phyloP scores from a whole-genome alignment of 2,797 vertebrate genomes.

The Enteromius trimaculatus region DNA sequence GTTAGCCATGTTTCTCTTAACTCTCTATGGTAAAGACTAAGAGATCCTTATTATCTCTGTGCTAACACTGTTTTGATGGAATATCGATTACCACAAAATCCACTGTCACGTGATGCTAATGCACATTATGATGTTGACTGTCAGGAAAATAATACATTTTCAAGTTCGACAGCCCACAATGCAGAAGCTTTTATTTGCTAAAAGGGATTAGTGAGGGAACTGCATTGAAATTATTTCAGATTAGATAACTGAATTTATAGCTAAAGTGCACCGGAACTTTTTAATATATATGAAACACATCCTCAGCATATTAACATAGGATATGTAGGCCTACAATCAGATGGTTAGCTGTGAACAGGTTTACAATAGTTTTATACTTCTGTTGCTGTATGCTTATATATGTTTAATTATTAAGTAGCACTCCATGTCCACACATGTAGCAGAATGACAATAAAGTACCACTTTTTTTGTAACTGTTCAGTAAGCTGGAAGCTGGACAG shows the following conservation, averaged over 20 bases:
- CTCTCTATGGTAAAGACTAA: background rate
- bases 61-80: background rate
- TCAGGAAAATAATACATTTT: background rate
- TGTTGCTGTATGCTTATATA: background rate
- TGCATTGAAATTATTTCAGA: background rate
- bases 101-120: background rate
- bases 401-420: background rate
- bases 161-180: background rate
- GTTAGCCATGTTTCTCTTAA: background rate
- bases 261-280: too few species aligned
- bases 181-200: background rate
- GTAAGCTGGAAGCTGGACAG: background rate
- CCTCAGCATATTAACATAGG: background rate
- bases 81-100: background rate
- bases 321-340: too few species aligned
- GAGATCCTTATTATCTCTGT: background rate
- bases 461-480: background rate
- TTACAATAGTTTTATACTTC: too few species aligned
- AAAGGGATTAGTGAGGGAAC: background rate
- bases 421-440: background rate
- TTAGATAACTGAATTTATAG: background rate
- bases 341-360: too few species aligned
- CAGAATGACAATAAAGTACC: background rate
- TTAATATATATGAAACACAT: background rate
- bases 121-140: background rate